Base-by-base conservation (phyloP, 2,888 invertebrate species). In the Matsumyia berberina region DNA sequence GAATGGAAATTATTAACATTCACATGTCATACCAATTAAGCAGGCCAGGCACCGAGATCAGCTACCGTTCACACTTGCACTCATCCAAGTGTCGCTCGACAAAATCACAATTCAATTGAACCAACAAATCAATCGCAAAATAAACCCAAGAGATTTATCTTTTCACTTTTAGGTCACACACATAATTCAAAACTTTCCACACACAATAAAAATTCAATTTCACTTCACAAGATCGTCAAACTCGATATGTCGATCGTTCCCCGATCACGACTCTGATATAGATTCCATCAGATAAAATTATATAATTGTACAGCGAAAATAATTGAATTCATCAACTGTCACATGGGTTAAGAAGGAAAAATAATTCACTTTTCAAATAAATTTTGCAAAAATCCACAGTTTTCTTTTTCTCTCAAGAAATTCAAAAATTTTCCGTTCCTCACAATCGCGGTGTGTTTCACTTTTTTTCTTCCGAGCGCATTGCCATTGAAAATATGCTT, bases 401-500 rank as follows among this genome's bases (percentile, higher is more conserved):
- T 55, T 57, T 17, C 7, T 35, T 37, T 17, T 19, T 0, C 24
- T n/a, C 7, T n/a, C n/a, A 58, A 19, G 5, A 60, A 35, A 55
- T 11, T n/a, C 2, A 55, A 33, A 35, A 17, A 8, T 17, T 15
- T 24, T 53, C 2, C 15, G 7, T 33, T 12, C 17, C 60, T 51
- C 51, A 62, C 33, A 53, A 29, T 24, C 39, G 42, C 55, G 44
- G 49, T 82, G 49, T 82, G 67, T 79, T 83, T 82, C 73, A 78
- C 62, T 73, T 74, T 69, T 73, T 74, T 67, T 53, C 78, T 24
- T 24, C 4, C 2, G 62, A 74, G 51, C n/a, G n/a, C 69, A 57
- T 79, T 79, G 83, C 73, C 83, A 62, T 66, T 72, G 72, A 57
- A 72, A 64, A 83, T 78, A 62, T 79, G 64, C 58, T 58, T 66